Conservation (phyloP, 2,113 vertebrate genomes). For the Tangachromis dhanisi region DNA sequence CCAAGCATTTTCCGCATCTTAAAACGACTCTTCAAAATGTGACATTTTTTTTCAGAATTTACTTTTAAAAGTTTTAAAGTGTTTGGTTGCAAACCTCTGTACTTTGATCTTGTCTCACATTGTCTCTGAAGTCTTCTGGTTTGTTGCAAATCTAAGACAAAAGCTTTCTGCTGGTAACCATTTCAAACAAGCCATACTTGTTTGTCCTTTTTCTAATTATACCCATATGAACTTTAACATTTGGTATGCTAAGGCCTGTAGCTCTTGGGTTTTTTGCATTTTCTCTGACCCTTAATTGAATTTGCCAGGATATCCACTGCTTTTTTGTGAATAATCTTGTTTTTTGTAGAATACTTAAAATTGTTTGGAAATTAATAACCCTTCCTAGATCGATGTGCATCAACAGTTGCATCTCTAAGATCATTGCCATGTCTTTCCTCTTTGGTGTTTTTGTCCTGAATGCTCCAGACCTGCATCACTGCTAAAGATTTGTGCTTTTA, state of each 20-base stretch:
- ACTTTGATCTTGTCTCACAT: neutral
- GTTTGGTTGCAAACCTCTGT: neutral
- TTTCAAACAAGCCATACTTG: neutral
- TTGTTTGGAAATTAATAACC: neutral
- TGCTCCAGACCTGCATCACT: neutral
- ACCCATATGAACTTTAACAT: neutral
- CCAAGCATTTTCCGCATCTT: neutral
- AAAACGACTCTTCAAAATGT: neutral
- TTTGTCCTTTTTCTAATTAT: neutral
- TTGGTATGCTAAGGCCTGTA: neutral
- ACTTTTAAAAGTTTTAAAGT: neutral
- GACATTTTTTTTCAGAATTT: neutral
- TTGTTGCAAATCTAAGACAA: neutral
- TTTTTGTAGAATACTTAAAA: neutral
- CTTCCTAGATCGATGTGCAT: neutral
- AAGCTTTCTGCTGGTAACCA: neutral
- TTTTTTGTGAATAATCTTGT: neutral
- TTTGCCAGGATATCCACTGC: neutral
- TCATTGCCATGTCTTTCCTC: neutral
- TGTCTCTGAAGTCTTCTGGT: neutral
- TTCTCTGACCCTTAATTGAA: neutral
- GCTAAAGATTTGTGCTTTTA: neutral
- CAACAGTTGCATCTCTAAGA: neutral
- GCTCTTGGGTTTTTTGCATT: neutral
- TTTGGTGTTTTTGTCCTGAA: neutral